phyloP scores from a whole-genome alignment of 2,888 invertebrate species.

The Leptinotarsa haldemani region DNA sequence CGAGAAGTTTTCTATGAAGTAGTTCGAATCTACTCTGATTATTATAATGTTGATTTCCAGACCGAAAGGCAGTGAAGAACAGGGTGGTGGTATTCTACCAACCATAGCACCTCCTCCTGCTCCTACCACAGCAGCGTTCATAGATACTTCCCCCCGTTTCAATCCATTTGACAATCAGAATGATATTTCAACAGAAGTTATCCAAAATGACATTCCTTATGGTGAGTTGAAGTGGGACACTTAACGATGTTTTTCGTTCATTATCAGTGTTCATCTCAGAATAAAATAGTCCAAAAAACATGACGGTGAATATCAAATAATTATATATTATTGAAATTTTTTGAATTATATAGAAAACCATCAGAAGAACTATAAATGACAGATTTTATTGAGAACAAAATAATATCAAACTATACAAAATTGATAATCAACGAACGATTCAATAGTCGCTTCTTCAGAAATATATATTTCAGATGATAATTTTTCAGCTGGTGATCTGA shows the following conservation, averaged over 20 bases:
- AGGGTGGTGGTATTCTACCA: constrained; percentile 73
- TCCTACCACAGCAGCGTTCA: constrained; percentile 67
- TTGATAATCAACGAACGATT: too few species aligned
- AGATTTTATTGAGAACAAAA: too few species aligned
- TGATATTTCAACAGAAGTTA: constrained; percentile 63
- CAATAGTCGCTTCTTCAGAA: not conserved
- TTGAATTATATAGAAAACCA: too few species aligned
- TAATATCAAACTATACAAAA: too few species aligned
- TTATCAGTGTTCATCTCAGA: too few species aligned
- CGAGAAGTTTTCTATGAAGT: not conserved
- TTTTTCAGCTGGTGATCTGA: constrained; percentile 56
- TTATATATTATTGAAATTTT: too few species aligned
- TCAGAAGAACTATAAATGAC: too few species aligned
- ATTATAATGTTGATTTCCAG: constrained; percentile 58
- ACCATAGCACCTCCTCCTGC: constrained; percentile 80
- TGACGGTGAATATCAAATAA: too few species aligned
- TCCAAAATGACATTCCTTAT: constrained; percentile 60
- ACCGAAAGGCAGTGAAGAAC: constrained; percentile 69
- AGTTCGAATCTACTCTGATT: not conserved
- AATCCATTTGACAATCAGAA: constrained; percentile 82
- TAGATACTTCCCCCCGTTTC: constrained; percentile 75
- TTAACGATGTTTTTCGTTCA: too few species aligned
- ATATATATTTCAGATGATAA: not conserved
- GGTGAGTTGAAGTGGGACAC: constrained; percentile 53
- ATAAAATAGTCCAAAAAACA: too few species aligned